phyloP scores from a whole-genome alignment of 2,888 invertebrate species.

The Dryocosmus kuriphilus region DNA sequence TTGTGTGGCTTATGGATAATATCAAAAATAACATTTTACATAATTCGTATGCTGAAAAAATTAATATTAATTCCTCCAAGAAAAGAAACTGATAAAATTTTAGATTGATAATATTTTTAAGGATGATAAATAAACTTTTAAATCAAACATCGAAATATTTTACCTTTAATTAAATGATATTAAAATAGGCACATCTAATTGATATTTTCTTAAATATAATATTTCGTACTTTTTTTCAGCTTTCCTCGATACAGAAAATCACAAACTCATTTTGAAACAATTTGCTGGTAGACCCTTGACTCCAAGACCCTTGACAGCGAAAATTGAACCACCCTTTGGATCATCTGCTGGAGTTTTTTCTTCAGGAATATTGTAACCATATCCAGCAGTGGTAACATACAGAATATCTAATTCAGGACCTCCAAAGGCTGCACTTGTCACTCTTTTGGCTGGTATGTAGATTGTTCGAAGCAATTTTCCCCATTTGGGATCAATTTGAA shows the following conservation, averaged over 20 bases:
- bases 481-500: constrained; percentile 81
- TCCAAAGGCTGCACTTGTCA: constrained; percentile 86
- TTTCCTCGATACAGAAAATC: not conserved
- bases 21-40: no score
- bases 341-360: constrained; percentile 71
- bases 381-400: constrained; percentile 83
- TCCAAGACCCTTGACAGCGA: constrained; percentile 74
- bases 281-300: constrained; percentile 65
- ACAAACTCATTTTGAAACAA: not conserved
- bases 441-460: constrained; percentile 81
- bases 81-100: not conserved
- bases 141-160: not conserved
- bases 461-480: constrained; percentile 81
- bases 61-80: no score
- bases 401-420: constrained; percentile 83
- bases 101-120: not conserved
- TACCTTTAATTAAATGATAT: not conserved
- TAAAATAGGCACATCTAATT: not conserved
- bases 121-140: not conserved
- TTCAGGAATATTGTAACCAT: constrained; percentile 76
- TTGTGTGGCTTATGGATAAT: no score
- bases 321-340: constrained; percentile 77
- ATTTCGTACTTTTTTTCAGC: not conserved
- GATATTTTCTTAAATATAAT: not conserved
- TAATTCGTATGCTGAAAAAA: no score